Percentiles rank a stretch among this genome's conserved stretches.
Conservation (phyloP, 2,113 vertebrate genomes). For the Gymnocephalus cernua region DNA sequence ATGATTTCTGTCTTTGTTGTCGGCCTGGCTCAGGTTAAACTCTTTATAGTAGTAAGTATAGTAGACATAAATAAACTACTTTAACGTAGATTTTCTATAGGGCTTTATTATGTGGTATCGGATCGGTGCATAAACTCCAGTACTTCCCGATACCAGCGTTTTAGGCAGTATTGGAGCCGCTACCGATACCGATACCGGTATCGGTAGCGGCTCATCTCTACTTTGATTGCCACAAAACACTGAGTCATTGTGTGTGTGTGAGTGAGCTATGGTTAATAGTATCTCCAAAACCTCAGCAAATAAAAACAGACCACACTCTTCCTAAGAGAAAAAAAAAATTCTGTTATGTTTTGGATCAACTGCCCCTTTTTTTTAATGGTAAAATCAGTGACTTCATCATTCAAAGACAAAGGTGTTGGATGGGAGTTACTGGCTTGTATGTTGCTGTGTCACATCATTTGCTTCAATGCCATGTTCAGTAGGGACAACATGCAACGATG, state of each 20-base stretch:
- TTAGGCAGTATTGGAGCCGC: too few species aligned
- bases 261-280: neutral
- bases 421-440: neutral
- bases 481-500: constrained; percentile 32
- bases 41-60: too few species aligned
- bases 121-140: too few species aligned
- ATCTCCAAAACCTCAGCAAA: neutral
- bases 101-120: too few species aligned
- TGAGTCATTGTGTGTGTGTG: neutral
- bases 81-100: too few species aligned
- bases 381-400: constrained; percentile 14
- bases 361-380: neutral
- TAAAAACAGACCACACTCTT: neutral
- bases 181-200: too few species aligned
- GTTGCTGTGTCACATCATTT: constrained; percentile 27
- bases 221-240: neutral
- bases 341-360: neutral
- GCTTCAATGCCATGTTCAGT: constrained; percentile 25
- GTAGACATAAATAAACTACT: too few species aligned
- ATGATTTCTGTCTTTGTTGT: too few species aligned
- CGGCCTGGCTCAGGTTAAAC: too few species aligned
- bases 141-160: too few species aligned
- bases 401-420: constrained; percentile 12
- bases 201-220: too few species aligned
- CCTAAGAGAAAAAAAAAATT: neutral